Percentiles rank a stretch among this genome's conserved stretches.
Evolutionary conservation across 2,113 vertebrate species (phyloP).

Genomic region (Lepisosteus osseus): DNA sequence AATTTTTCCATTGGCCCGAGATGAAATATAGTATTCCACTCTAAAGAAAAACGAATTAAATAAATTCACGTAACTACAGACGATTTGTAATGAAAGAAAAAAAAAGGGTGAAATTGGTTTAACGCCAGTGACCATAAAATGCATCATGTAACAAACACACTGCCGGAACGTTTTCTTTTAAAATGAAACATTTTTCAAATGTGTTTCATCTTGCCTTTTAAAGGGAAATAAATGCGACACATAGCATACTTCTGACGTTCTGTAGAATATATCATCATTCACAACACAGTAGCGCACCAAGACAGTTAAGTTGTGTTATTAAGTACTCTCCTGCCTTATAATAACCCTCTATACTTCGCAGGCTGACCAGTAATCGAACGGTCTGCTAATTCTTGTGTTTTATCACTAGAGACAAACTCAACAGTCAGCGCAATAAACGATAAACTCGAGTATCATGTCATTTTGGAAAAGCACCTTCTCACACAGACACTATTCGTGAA

Average conservation of each 20-base stretch:
- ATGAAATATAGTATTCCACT: conserved; percentile 21
- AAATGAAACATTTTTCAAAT: not conserved
- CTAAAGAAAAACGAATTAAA: conserved; percentile 2
- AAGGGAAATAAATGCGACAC: not conserved
- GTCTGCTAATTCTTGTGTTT: no score
- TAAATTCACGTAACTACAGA: conserved; percentile 3
- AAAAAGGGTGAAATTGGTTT: not conserved
- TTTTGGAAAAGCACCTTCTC: no score
- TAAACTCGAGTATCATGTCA: no score
- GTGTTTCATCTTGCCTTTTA: conserved; percentile 1
- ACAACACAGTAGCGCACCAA: not conserved
- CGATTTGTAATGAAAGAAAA: conserved; percentile 1
- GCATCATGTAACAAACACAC: not conserved
- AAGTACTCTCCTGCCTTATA: no score
- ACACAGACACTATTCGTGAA: no score
- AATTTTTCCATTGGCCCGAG: conserved; percentile 15
- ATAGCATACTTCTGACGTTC: not conserved
- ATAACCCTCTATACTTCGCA: no score
- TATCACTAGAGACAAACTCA: no score
- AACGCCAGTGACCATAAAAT: not conserved
- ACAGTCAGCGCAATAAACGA: no score
- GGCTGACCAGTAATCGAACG: no score
- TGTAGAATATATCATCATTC: not conserved
- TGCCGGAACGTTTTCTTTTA: not conserved
- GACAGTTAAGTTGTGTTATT: not conserved